These are phyloP conservation scores for Himalopsyche phryganea DNA, from an alignment of 1,140 invertebrate genomes.

Conservation along the genomic window DNA sequence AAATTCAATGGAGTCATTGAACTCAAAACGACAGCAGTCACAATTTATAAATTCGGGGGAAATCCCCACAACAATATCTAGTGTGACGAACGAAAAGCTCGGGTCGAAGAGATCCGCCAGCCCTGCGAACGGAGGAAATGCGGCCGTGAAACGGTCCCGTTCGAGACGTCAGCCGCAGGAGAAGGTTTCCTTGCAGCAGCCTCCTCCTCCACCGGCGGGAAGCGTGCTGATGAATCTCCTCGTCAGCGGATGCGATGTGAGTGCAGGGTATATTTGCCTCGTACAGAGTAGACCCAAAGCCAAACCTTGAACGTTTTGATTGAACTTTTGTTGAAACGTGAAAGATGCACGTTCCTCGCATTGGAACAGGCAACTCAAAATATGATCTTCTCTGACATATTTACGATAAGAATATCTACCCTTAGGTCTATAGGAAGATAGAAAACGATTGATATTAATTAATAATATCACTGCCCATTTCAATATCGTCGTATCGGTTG, in stretches of 20 bases:
- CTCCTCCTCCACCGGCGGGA: slow-evolving; percentile 54
- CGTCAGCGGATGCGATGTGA: slow-evolving; percentile 87
- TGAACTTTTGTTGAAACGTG: no score
- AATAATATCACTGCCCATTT: no score
- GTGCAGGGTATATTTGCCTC: slow-evolving; percentile 83
- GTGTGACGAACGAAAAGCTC: background rate
- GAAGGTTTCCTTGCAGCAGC: slow-evolving; percentile 18
- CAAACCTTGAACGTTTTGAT: slow-evolving; percentile 35
- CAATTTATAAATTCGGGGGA: background rate
- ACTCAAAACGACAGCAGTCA: slow-evolving; percentile 4
- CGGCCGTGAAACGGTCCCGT: background rate
- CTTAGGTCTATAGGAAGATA: no score
- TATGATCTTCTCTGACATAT: no score
- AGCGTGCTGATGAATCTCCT: slow-evolving; percentile 88
- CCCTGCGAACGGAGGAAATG: no score
- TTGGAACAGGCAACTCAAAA: no score
- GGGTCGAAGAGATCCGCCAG: background rate
- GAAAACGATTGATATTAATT: no score
- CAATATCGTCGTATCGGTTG: no score
- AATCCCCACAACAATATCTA: background rate
- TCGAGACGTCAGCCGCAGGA: background rate
- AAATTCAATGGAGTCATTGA: slow-evolving; percentile 1
- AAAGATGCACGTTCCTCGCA: no score
- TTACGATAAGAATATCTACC: no score
- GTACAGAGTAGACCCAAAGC: slow-evolving; percentile 60